Base-by-base conservation (phyloP, 2,113 vertebrate species). In the Osmerus eperlanus region DNA sequence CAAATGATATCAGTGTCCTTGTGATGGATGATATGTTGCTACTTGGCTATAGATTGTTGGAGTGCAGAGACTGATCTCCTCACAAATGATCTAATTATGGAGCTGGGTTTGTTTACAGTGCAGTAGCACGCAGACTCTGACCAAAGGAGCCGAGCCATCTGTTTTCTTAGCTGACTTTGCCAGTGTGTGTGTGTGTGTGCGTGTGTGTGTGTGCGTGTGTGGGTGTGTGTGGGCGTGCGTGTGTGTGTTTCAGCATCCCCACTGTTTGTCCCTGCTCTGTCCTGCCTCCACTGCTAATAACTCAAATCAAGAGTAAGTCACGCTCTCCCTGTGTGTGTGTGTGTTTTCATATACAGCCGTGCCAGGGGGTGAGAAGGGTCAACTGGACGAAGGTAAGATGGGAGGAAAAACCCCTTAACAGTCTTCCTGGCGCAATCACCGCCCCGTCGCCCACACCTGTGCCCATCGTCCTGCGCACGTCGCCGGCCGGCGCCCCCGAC, bases 31-130 rank as follows among this genome's bases (percentile, higher is more conserved):
- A n/a, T 67, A 59, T 19, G 65, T 71, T 61, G 59, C 73, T 60
- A 1, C 13, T 12, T 47, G 58, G 19, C 19, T 60, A 12, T 81
- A 71, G 74, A 79, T 75, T 36, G 59, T 65, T 16, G 66, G 62
- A 61, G 76, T 47, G 65, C 74, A 59, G 76, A 69, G 75, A 68
- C 80, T 82, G 78, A 81, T 86, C 74, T 58, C 83, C 77, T 72
- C 67, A 76, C 71, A 85, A 89, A 86, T 85, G 82, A 77, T 88
- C 78, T 78, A 75, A 84, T 85, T 59, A n/a, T 83, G 78, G 76
- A 79, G 86, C 82, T 82, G 74, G 75, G 78, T 80, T 80, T 84
- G 82, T 87, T 89, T 87, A 79, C 74, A 80, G 83, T 73, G 82
- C 78, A 66, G n/a, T 36, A 36, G 4, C 32, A 36, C 32, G 32